These are phyloP conservation scores for Steinernema feltiae DNA, from an alignment of 1,140 invertebrate species.

Conservation along the genomic window DNA sequence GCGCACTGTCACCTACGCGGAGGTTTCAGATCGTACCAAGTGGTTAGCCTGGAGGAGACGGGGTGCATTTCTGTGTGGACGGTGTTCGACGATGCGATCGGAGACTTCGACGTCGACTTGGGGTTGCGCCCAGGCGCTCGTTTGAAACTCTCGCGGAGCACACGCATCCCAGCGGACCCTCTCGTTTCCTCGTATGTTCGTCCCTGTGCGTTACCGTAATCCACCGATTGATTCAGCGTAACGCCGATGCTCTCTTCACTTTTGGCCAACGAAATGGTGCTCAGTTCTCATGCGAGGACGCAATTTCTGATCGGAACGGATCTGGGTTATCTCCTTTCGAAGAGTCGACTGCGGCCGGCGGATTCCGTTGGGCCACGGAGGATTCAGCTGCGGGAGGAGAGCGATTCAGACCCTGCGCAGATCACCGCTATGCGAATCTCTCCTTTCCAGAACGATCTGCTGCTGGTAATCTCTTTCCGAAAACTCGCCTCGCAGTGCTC, in stretches of 20 bases:
- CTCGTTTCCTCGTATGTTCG: neutral
- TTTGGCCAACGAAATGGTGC: neutral
- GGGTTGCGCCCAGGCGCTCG: neutral
- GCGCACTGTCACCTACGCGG: neutral
- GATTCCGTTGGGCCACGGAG: neutral
- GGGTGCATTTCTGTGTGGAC: neutral
- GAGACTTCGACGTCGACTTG: slow-evolving; percentile 12
- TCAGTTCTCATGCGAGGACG: neutral
- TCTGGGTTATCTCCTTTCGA: neutral
- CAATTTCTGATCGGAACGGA: neutral
- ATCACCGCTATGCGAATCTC: neutral
- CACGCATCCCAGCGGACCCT: neutral
- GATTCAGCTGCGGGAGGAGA: neutral
- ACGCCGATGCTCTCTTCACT: neutral
- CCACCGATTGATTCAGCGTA: neutral
- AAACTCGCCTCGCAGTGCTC: neutral
- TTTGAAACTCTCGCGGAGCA: neutral
- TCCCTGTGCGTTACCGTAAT: neutral
- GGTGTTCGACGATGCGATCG: neutral
- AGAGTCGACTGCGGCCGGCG: neutral
- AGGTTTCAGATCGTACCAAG: neutral
- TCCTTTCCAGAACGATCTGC: neutral
- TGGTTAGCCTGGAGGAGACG: neutral
- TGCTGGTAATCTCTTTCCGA: neutral
- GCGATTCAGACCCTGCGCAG: neutral